These are phyloP conservation scores for Cochlearius cochlearius DNA, from an alignment of 2,113 vertebrate species.

Conservation along the genomic window DNA sequence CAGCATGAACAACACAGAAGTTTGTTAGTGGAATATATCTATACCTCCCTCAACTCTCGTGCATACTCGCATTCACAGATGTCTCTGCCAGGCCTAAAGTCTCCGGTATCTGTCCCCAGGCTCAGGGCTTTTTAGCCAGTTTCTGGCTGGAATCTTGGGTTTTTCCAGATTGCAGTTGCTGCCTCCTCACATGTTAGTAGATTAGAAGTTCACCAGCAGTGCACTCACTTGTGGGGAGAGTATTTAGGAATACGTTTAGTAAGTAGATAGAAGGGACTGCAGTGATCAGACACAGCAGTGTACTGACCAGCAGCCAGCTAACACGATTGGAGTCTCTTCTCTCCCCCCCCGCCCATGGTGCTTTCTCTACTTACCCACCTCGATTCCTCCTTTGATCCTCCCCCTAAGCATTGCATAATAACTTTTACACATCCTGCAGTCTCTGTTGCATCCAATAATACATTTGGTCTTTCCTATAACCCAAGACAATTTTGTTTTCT, in stretches of 20 bases:
- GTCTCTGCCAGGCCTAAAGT: neutral
- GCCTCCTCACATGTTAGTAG: neutral
- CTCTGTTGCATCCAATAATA: neutral
- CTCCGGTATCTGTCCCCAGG: neutral
- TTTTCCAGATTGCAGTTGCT: neutral
- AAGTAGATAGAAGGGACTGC: neutral
- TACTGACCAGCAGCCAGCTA: neutral
- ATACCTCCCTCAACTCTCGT: fast-evolving
- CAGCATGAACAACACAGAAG: neutral
- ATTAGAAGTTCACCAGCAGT: neutral
- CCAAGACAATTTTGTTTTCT: neutral
- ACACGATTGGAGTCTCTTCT: neutral
- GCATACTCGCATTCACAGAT: neutral
- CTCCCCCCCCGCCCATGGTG: neutral
- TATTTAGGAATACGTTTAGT: neutral
- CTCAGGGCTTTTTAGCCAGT: neutral
- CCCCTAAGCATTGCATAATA: neutral
- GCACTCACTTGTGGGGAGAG: neutral
- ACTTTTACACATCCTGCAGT: neutral
- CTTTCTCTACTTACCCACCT: neutral
- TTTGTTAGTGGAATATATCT: neutral
- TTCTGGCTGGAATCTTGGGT: neutral
- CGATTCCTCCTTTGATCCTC: neutral
- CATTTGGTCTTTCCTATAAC: neutral
- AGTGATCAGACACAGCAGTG: neutral